Conservation (phyloP, 2,113 vertebrate genomes). For the Galbula dea region DNA sequence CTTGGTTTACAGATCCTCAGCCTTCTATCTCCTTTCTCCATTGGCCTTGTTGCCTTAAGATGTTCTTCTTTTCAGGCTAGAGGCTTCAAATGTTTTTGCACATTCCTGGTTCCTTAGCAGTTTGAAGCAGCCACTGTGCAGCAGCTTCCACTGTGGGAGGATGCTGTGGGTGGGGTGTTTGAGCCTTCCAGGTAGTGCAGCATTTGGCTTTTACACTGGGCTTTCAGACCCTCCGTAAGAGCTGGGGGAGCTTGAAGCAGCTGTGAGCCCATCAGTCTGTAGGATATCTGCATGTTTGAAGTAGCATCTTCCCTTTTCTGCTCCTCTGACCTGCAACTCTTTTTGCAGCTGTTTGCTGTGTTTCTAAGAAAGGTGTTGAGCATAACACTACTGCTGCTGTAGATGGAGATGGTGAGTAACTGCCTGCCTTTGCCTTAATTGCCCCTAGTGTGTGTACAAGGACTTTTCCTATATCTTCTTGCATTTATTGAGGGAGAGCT, state of each 20-base stretch:
- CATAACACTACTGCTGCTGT: conserved; percentile 75
- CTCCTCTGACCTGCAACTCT: conserved; percentile 23
- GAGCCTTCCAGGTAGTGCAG: not conserved
- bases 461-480: not conserved
- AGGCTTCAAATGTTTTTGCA: not conserved
- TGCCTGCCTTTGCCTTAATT: not conserved
- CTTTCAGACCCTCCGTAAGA: not conserved
- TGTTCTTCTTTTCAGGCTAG: not conserved
- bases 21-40: not conserved
- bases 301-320: not conserved
- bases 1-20: not conserved
- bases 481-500: not conserved
- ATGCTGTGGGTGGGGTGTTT: not conserved
- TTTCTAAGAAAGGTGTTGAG: conserved; percentile 85
- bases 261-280: not conserved
- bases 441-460: not conserved
- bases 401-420: conserved; percentile 84
- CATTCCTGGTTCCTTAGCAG: not conserved
- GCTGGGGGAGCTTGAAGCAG: not conserved
- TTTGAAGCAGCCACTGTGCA: not conserved
- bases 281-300: not conserved
- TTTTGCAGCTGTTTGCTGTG: conserved; percentile 85
- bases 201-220: not conserved
- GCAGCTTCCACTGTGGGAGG: not conserved
- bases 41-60: not conserved